A percentile compares a stretch with the other conserved stretches of the same genome.
Evolutionary conservation across 2,113 vertebrate genomes (phyloP).

Genomic region (Glaucidium brasilianum): DNA sequence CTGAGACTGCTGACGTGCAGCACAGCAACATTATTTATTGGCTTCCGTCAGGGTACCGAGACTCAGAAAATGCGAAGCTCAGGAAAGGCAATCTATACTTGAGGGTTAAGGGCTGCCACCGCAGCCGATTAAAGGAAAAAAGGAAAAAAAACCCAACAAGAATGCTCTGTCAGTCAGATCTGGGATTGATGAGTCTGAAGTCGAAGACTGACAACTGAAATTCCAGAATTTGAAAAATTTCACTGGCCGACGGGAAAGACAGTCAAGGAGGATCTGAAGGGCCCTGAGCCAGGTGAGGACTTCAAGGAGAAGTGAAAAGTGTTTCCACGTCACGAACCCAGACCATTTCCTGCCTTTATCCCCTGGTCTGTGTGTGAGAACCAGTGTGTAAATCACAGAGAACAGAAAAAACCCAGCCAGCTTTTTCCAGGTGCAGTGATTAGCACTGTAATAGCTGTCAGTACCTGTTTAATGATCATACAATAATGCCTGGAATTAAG

Average conservation of each 20-base stretch:
- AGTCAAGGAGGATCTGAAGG: neutral
- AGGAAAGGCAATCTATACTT: neutral
- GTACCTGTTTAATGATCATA: neutral
- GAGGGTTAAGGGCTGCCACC: neutral
- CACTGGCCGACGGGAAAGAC: too few relatives aligned
- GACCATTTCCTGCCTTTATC: neutral
- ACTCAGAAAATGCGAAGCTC: neutral
- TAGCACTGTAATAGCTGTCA: neutral
- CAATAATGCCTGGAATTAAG: neutral
- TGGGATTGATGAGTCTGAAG: neutral
- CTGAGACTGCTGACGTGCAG: neutral
- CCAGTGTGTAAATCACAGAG: fast-evolving
- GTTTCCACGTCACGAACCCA: fast-evolving
- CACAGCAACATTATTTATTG: neutral
- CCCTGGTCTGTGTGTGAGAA: neutral
- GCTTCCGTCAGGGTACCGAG: neutral
- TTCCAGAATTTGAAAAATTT: neutral
- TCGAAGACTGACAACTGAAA: neutral
- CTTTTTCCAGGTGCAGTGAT: too few relatives aligned
- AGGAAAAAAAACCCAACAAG: too few relatives aligned
- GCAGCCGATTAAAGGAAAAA: neutral
- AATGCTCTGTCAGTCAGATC: neutral
- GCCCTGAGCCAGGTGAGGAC: neutral
- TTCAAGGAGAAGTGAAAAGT: neutral
- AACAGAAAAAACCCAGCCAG: neutral